Base-by-base conservation (phyloP, 2,797 vertebrate genomes). In the Gymnocypris eckloni region DNA sequence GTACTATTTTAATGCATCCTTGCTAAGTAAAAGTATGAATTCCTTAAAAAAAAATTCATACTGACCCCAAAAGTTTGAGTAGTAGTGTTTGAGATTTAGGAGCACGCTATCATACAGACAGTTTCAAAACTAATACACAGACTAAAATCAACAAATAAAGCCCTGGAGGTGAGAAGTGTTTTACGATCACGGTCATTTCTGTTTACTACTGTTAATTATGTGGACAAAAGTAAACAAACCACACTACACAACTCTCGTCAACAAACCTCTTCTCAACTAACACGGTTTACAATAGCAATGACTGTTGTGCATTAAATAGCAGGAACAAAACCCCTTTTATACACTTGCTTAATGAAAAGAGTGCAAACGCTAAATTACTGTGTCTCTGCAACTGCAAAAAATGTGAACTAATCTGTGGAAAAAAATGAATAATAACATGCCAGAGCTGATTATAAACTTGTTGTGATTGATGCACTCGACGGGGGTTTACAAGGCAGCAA, bases 401-500 rank as follows among this genome's bases (percentile, higher is more conserved):
- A 28, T n/a, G 3, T 67, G 45, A 54, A n/a, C 41, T 48, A 48
- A 48, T 73, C 71, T 45, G 20, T 15, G 28, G 3, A 3, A 67
- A 56, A 80, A 79, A 20, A 25, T 16, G 69, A 84, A 64, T 64
- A 56, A 78, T 59, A 82, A 39, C 50, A 12, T 67, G 70, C 69
- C 43, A 37, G 83, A 37, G 59, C 69, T 86, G 69, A 88, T 88
- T 86, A 87, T 80, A 79, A 84, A 82, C 84, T 70, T 80, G 52
- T 71, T 76, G 79, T 88, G 87, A 90, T 81, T 88, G 87, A 90
- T 89, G 79, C 50, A 71, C 89, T 81, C 87, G 79, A 48, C 48
- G 22, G 86, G 86, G 77, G 64, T 89, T 61, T 86, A 81, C 82
- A 86, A 7, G 39, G 28, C 70, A 48, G 82, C 87, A 77, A 89